Base-by-base conservation (phyloP, 1,140 invertebrate genomes). In the Caenorhabditis briggsae region DNA sequence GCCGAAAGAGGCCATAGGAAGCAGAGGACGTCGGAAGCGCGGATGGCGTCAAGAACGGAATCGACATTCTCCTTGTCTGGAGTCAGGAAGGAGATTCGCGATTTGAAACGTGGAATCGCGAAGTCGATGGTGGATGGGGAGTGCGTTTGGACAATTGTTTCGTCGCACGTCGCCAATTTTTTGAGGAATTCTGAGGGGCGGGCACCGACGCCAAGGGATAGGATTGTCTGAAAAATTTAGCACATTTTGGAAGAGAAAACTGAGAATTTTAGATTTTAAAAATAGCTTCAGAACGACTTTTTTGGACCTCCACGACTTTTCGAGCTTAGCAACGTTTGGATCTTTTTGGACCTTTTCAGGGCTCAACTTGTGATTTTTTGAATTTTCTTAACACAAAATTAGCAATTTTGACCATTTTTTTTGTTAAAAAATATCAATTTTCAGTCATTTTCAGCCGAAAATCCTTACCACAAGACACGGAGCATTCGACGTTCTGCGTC, bases 91-190 rank as follows among this genome's bases (percentile, higher is more conserved):
- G 61, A 64, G 2, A 87, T 14, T 2, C 86, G 86, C 9, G 50
- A 55, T 61, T 87, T 87, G 70, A 87, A 87, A 3, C 86, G 86
- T 46, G 86, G 65, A 20, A 87, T 53, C 0, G 82, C 70, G 23
- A 87, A 84, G 65, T 87, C 87, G 11, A 48, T 84, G 50, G 85
- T 61, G 12, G 59, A 53, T 53, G 50, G 83, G 14, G 61, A 70
- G 25, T n/a, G 11, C 6, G 82, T 50, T 20, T 65, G 82, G 18
- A 85, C 41, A 23, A 84, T 84, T 0, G 59, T 82, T 18, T 87
- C 86, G 70, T 87, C 86, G 43, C 82, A 84, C 2, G 25, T 61
- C 7, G 83, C 50, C 41, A 87, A 23, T 14, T 46, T 41, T 55
- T 83, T 50, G 50, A 87, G 9, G 65, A 87, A 59, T 16, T 84